Evolutionary conservation across 92 coral and sea anemone species (phyloP).

Genomic region (Hydrozoanthus gracilis): DNA sequence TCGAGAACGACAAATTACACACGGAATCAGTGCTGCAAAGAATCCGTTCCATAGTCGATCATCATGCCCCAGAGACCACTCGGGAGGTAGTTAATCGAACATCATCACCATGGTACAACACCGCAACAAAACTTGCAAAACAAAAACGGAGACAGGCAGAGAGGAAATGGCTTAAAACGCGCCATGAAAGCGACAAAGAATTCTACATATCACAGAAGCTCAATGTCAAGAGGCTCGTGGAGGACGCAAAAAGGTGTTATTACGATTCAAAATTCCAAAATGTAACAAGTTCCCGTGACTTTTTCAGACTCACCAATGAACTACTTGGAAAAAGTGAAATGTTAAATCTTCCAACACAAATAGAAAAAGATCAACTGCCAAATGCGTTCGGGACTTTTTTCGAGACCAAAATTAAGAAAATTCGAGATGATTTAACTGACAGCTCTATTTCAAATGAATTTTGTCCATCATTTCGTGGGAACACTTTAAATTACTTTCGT

Average conservation of each 20-base stretch:
- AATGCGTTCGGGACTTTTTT: background rate
- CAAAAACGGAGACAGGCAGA: conserved; percentile 9
- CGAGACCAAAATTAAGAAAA: too few relatives aligned
- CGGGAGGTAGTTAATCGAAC: background rate
- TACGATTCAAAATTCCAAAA: background rate
- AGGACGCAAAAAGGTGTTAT: background rate
- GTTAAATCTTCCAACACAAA: background rate
- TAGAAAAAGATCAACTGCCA: background rate
- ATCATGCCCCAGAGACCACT: background rate
- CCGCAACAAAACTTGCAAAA: background rate
- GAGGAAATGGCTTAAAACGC: background rate
- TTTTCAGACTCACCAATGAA: conserved; percentile 3
- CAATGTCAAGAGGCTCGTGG: background rate
- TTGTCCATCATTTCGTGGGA: background rate
- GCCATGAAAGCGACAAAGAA: background rate
- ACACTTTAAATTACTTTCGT: background rate
- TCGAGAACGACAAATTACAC: background rate
- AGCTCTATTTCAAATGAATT: background rate
- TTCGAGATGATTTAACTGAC: background rate
- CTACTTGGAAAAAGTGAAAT: background rate
- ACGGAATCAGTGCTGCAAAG: background rate
- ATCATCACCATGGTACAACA: conserved; percentile 2
- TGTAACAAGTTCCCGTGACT: background rate
- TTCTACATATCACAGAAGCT: background rate
- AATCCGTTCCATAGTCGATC: background rate